phyloP scores from a whole-genome alignment of 2,113 vertebrate genomes.

The Notarius quadriscutis region DNA sequence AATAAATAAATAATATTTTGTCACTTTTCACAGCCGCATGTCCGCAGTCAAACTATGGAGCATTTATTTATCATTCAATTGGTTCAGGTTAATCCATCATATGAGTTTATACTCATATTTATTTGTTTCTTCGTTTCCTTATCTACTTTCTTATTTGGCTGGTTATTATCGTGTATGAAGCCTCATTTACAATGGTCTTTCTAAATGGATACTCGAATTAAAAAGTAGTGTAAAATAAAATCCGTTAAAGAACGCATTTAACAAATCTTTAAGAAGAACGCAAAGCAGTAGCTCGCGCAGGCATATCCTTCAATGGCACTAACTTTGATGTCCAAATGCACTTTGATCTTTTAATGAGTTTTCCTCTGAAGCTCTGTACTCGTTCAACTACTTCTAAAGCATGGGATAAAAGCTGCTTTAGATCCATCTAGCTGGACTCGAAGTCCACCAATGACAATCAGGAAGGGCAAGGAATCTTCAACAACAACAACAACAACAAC shows the following conservation, averaged over 20 bases:
- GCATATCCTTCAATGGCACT: conserved; percentile 52
- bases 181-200: background rate
- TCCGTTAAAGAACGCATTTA: conserved; percentile 45
- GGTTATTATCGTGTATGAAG: background rate
- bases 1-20: background rate
- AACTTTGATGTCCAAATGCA: conserved; percentile 63
- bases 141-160: background rate
- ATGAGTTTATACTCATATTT: background rate
- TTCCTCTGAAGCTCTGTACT: conserved; percentile 52
- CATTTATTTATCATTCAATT: background rate
- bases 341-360: conserved; percentile 72
- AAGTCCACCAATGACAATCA: background rate
- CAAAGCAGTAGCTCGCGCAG: background rate
- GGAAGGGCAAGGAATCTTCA: background rate
- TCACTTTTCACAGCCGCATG: background rate
- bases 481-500: background rate
- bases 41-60: background rate
- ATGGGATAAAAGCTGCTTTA: conserved; percentile 46
- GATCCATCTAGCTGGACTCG: conserved; percentile 27
- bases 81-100: background rate
- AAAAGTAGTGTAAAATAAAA: background rate
- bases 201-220: background rate
- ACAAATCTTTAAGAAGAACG: conserved; percentile 26
- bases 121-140: background rate
- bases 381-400: conserved; percentile 40